Evolutionary conservation across 2,797 vertebrate genomes (phyloP), one percentile per base, ranked within the genome.

Genomic region (Pipistrellus kuhlii): DNA sequence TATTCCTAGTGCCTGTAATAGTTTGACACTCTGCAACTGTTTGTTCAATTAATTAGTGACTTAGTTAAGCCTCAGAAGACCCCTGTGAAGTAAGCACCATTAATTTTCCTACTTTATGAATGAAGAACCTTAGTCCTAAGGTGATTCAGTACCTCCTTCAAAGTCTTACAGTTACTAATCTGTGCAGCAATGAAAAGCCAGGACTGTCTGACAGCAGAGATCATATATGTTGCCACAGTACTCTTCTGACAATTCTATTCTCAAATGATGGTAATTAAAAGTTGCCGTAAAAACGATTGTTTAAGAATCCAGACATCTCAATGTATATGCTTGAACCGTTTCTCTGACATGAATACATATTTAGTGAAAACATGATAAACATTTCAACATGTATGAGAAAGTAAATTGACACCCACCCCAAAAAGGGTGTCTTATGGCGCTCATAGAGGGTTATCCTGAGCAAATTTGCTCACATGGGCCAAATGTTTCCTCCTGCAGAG

Each of bases 401-500:
- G n/a, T 94, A 72, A 91, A 85, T 23, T 23, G 13, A 41, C 44
- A 44, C 46, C 51, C 38, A n/a, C 41, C 12, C 25, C 18, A 5
- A n/a, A 44, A 92, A 84, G 66, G 48, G 59, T 81, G 48, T 92
- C 81, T 94, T 66, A 77, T 85, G 46, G 90, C 85, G 93, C 90
- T 95, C 95, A 96, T 90, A 85, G 80, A 96, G 76, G 75, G 85
- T 86, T 93, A 95, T 95, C 85, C 80, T 57, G 93, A 95, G 78
- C 38, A 75, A 91, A 97, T 96, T 96, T 95, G 92, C 88, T 97
- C 91, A 93, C 90, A 91, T 92, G 93, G 95, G 95, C 94, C 95
- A 97, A 97, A 85, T 95, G 94, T 94, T 96, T 93, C 94, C 91
- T 96, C 94, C 95, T 96, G 94, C 94, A 94, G 88, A 96, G 95